Base-by-base conservation (phyloP, 1,140 invertebrate genomes). In the Archivesica marissinica region DNA sequence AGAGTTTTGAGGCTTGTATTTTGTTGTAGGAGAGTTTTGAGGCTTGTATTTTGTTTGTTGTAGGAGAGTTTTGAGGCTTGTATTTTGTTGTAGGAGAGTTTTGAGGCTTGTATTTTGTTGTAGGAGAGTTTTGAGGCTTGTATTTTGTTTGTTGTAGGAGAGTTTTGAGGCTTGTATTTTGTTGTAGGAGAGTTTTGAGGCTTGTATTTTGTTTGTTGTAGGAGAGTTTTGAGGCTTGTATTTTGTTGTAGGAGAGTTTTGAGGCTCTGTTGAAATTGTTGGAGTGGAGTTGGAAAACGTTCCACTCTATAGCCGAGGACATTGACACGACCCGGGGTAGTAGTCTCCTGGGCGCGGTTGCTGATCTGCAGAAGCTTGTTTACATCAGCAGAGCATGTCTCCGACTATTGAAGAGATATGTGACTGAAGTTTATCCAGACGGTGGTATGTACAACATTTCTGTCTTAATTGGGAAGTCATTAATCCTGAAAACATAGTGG, bases 381-480 rank as follows among this genome's bases (percentile, higher is more conserved):
- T 98, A 98, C 91, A 97, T 98, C 39, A 97, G 96, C 89, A 96
- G 96, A 92, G 96, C 97, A 9, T 97, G 96, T 92, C 94, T 99
- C 59, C 95, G 97, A 61, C 94, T 99, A 13, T 93, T 98, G 7
- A 95, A 96, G 87, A 97, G 96, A 13, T 99, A 98, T 88, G 97
- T 97, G 28, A 97, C 97, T 92, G 97, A 98, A 93, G 96, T 98
- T 35, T 98, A 98, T 94, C 97, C 98, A 0, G 96, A 96, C 91
- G 95, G 95, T 93, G 94, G 95, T 93, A 77, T 87, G 86, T 79
- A 11, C 1, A 77, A 7, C 25, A 50, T 44, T 74, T 15, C 39
- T 56, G 7, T 44, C 41, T 44, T 44, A 44, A 44, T 44, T 9
- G n/a, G 17, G 41, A 9, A 44, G 41, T 44, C 41, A 17, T 44